A percentile compares a stretch with the other conserved stretches of the same genome.
Conservation (phyloP, 1,140 invertebrate genomes). For the Homalodisca vitripennis region DNA sequence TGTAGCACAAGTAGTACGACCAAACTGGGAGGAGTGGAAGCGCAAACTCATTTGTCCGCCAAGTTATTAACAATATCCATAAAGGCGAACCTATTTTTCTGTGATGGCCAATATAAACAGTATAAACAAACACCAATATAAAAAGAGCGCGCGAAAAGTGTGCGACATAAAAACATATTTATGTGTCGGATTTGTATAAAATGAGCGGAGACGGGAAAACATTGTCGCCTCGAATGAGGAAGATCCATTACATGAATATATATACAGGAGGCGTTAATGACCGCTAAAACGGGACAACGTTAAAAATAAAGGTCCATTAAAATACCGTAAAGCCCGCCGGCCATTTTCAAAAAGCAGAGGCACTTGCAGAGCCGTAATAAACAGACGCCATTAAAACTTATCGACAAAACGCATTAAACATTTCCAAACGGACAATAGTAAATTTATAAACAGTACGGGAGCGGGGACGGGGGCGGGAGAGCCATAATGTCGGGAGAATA, state of each 20-base stretch:
- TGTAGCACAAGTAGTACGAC: too few species aligned
- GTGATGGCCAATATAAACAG: constrained; percentile 12
- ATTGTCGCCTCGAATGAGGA: background rate
- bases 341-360: constrained; percentile 6
- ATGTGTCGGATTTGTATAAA: constrained; percentile 4
- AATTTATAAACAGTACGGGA: constrained; percentile 24
- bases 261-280: constrained; percentile 3
- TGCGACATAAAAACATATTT: constrained; percentile 14
- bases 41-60: background rate
- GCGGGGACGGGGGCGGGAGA: background rate
- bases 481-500: constrained; percentile 16
- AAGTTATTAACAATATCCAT: constrained; percentile 25
- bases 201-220: background rate
- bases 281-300: constrained; percentile 2
- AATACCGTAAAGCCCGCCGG: background rate
- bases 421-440: constrained; percentile 17
- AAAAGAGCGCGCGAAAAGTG: background rate
- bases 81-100: constrained; percentile 9
- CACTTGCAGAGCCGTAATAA: background rate
- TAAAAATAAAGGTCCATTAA: constrained; percentile 24
- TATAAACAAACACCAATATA: constrained; percentile 6
- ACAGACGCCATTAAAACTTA: constrained; percentile 18
- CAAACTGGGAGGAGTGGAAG: too few species aligned
- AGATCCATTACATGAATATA: background rate
- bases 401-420: constrained; percentile 19